Evolutionary conservation across 2,888 invertebrate genomes (phyloP).

Genomic region (Hyposoter didymator): DNA sequence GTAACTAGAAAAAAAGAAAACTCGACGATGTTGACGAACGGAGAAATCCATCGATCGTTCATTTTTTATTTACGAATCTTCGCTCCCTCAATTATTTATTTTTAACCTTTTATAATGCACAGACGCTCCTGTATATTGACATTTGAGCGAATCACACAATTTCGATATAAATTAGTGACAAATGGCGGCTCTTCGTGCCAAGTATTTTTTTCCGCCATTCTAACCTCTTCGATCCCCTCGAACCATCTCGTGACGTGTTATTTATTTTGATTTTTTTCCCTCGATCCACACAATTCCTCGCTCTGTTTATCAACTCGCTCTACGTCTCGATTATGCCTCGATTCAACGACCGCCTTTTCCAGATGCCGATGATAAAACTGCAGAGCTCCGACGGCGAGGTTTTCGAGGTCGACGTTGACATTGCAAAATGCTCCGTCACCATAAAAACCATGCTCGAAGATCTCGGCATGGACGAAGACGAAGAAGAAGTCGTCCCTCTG

Average conservation of each 20-base stretch:
- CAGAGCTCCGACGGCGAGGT: slow-evolving; percentile 98
- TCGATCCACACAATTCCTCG: neutral
- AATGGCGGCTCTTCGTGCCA: neutral
- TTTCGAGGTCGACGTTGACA: slow-evolving; percentile 98
- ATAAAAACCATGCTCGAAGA: slow-evolving; percentile 99
- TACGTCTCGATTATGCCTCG: neutral
- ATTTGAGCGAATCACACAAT: neutral
- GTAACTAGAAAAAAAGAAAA: neutral
- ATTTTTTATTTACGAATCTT: neutral
- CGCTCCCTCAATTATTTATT: neutral
- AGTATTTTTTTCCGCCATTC: neutral
- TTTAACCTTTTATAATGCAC: neutral
- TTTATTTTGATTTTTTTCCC: neutral
- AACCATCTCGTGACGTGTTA: neutral
- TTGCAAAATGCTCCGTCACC: slow-evolving; percentile 98
- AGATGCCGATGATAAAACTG: slow-evolving; percentile 97
- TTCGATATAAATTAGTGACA: neutral
- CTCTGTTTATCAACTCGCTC: neutral
- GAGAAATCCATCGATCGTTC: neutral
- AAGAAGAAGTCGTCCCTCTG: slow-evolving; percentile 97
- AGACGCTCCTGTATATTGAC: neutral
- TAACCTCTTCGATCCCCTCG: neutral
- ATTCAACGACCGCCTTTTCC: slow-evolving; percentile 24
- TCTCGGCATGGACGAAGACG: slow-evolving; percentile 95
- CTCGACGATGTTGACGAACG: neutral